Percentiles rank a stretch among this genome's conserved stretches.
phyloP scores from a whole-genome alignment of 2,888 invertebrate genomes.

The Rhagophthalmus giganteus region DNA sequence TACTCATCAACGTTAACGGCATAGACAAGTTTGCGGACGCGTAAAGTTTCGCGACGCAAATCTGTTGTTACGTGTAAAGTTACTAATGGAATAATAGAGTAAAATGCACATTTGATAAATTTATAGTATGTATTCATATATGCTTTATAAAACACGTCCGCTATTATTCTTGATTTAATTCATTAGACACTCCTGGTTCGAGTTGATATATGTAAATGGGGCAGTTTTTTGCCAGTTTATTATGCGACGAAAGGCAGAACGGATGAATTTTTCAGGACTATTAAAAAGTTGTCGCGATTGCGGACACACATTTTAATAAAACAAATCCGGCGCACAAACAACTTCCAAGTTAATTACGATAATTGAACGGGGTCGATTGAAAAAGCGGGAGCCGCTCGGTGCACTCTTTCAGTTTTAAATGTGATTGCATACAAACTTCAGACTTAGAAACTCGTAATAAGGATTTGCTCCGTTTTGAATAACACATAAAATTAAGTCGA shows the following conservation, averaged over 20 bases:
- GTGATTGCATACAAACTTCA: conserved; percentile 43
- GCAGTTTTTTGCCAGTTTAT: conserved; percentile 15
- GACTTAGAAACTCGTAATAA: conserved; percentile 38
- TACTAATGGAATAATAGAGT: too few species aligned
- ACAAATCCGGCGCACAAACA: conserved; percentile 37
- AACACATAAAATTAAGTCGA: conserved; percentile 50
- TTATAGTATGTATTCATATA: conserved; percentile 7
- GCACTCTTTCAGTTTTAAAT: conserved; percentile 40
- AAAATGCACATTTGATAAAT: conserved; percentile 22
- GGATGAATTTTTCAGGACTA: conserved; percentile 31
- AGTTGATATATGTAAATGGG: conserved; percentile 18
- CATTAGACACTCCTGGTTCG: conserved; percentile 15
- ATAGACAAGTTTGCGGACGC: too few species aligned
- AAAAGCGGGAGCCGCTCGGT: conserved; percentile 31
- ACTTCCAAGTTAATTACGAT: conserved; percentile 47
- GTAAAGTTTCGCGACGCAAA: too few species aligned
- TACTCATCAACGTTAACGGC: too few species aligned
- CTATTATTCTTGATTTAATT: conserved; percentile 24
- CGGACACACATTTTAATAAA: conserved; percentile 35
- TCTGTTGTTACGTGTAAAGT: too few species aligned
- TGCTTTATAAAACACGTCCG: conserved; percentile 23
- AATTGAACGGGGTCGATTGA: conserved; percentile 46
- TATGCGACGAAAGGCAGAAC: conserved; percentile 18
- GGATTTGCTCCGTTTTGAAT: conserved; percentile 43
- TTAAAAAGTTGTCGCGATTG: conserved; percentile 37